phyloP scores from a whole-genome alignment of 2,113 vertebrate genomes.

The Perca fluviatilis region DNA sequence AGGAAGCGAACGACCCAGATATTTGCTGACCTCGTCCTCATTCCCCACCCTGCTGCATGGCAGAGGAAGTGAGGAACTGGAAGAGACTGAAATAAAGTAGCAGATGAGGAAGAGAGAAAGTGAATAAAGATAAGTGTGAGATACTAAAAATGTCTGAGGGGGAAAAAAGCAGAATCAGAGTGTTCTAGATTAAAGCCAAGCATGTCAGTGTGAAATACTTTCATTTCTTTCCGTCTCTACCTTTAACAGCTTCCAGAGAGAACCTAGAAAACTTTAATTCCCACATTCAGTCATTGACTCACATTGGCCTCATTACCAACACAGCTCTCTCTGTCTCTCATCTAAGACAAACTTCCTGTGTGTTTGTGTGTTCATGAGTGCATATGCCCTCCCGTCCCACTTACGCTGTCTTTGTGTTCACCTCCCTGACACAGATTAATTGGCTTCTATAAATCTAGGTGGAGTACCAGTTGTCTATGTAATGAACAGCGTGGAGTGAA shows the following conservation, averaged over 20 bases:
- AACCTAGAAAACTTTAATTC: constrained; percentile 44
- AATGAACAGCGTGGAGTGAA: constrained; percentile 64
- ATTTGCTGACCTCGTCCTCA: constrained; percentile 59
- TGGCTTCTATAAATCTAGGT: constrained; percentile 66
- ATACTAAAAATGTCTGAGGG: constrained; percentile 49
- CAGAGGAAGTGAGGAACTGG: constrained; percentile 13
- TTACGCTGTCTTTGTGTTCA: constrained; percentile 47
- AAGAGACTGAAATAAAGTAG: constrained; percentile 25
- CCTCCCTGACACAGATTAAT: constrained; percentile 62
- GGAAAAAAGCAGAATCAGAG: not conserved
- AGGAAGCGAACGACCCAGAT: constrained; percentile 51
- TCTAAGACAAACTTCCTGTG: constrained; percentile 31
- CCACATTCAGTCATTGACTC: constrained; percentile 34
- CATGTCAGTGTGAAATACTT: constrained; percentile 37
- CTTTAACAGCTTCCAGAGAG: constrained; percentile 45
- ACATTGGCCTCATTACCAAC: constrained; percentile 53
- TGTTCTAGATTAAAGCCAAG: constrained; percentile 50
- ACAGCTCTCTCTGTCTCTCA: constrained; percentile 12
- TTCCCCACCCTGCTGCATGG: constrained; percentile 36
- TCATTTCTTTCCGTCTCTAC: constrained; percentile 32
- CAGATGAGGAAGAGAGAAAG: constrained; percentile 20
- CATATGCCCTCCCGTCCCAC: not conserved
- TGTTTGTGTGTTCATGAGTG: constrained; percentile 37
- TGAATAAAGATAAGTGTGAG: constrained; percentile 34
- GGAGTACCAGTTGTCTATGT: constrained; percentile 62